Percentiles rank a stretch among this genome's conserved stretches.
These are phyloP conservation scores for Pseudorasbora parva DNA, from an alignment of 2,113 vertebrate species.

Conservation along the genomic window DNA sequence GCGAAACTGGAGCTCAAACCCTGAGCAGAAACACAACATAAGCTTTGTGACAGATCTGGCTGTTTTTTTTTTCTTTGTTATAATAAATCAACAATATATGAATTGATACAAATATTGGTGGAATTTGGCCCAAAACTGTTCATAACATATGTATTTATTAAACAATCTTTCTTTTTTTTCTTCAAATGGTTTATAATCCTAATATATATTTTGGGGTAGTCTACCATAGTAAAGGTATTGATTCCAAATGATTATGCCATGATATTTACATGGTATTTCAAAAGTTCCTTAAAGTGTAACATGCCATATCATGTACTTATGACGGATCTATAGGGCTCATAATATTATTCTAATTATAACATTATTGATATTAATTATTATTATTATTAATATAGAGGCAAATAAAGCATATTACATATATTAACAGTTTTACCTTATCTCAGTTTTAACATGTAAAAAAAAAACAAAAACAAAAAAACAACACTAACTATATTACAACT, in stretches of 20 bases:
- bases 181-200: too few species aligned
- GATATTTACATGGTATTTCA: neutral
- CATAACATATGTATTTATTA: neutral
- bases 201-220: too few species aligned
- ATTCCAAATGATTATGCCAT: neutral
- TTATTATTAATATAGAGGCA: neutral
- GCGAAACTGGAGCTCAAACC: conserved; percentile 88
- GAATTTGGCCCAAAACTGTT: neutral
- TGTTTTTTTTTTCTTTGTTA: too few species aligned
- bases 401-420: neutral
- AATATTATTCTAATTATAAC: too few species aligned
- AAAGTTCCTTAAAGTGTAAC: neutral
- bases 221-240: neutral
- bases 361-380: neutral
- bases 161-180: neutral
- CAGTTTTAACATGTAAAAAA: neutral
- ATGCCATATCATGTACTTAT: neutral
- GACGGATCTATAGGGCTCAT: neutral
- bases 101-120: neutral
- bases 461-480: neutral
- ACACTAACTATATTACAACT: neutral
- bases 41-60: neutral
- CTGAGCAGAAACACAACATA: conserved; percentile 61
- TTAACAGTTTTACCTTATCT: neutral
- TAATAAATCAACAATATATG: neutral